phyloP scores from a whole-genome alignment of 2,888 invertebrate genomes.

The Parthenolecanium corni region DNA sequence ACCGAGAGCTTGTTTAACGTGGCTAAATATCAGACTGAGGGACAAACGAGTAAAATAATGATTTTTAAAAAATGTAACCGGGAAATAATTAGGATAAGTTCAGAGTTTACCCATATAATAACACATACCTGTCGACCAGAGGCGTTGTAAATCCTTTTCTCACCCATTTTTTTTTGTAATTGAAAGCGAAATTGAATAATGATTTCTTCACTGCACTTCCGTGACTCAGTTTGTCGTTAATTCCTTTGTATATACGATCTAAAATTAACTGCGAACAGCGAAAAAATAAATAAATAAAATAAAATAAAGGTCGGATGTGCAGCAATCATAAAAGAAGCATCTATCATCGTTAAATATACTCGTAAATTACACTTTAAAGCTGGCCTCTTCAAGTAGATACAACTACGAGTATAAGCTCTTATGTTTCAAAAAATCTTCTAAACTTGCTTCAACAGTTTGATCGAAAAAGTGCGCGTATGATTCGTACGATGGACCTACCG shows the following conservation, averaged over 20 bases:
- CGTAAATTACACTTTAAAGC: not conserved
- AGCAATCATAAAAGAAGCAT: not conserved
- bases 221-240: conserved; percentile 83
- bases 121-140: conserved; percentile 54
- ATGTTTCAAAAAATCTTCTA: no score
- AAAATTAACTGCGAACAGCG: conserved; percentile 62
- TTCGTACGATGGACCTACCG: no score
- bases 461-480: no score
- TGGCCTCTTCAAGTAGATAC: no score
- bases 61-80: no score
- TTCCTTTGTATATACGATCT: conserved; percentile 90
- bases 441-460: no score
- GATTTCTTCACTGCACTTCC: conserved; percentile 67
- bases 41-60: not conserved
- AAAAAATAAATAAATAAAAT: conserved; percentile 19
- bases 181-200: conserved; percentile 86
- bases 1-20: conserved; percentile 53
- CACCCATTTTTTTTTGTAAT: conserved; percentile 81
- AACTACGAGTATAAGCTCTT: no score
- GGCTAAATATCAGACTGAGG: conserved; percentile 47
- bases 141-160: conserved; percentile 73
- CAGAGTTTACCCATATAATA: no score
- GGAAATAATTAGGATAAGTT: no score
- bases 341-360: not conserved
- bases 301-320: conserved; percentile 9